Evolutionary conservation across 2,113 vertebrate genomes (phyloP), one percentile per base, ranked within the genome.

Genomic region (Xerus inauris): DNA sequence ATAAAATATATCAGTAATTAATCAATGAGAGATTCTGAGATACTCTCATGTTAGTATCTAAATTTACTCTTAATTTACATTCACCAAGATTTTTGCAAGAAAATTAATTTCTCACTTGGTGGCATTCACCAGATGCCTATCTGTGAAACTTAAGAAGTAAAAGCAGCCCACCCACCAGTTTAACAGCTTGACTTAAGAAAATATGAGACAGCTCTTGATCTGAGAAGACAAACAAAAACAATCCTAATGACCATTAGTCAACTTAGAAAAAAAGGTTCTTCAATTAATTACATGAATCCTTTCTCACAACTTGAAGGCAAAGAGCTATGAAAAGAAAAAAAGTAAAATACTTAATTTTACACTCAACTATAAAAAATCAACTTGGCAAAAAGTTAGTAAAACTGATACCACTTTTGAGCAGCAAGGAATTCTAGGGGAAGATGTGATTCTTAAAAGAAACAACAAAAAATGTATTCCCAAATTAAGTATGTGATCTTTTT

Each of bases 131-230:
- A 97, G 97, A 97, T 97, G 97, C 87, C 94, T 76, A 2, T 93
- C 64, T 87, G 72, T 91, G 86, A 51, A 93, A 93, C 40, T 97
- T 38, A 93, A 94, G 93, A 95, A 89, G 71, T 92, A 95, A 97
- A 96, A 95, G 40, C 75, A 59, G 96, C 95, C 97, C 97, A 95
- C 96, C 97, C 95, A 97, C 95, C 76, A 97, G 95, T 93, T 71
- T 73, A 96, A 96, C 97, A 98, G 97, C 93, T 97, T 97, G 97
- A 87, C 65, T 94, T 96, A 89, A 95, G 94, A 96, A 97, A 97
- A 96, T 97, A 97, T 88, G 94, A 95, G 97, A 95, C 85, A 96
- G 89, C 35, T 97, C 97, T 96, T 96, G 76, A 96, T 77, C 96
- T 51, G 94, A 97, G 69, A 96, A 96, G 75, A 80, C 57, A 91